Evolutionary conservation across 2,797 vertebrate species (phyloP), one percentile per base, ranked within the genome.

Genomic region (Poecile montanus): DNA sequence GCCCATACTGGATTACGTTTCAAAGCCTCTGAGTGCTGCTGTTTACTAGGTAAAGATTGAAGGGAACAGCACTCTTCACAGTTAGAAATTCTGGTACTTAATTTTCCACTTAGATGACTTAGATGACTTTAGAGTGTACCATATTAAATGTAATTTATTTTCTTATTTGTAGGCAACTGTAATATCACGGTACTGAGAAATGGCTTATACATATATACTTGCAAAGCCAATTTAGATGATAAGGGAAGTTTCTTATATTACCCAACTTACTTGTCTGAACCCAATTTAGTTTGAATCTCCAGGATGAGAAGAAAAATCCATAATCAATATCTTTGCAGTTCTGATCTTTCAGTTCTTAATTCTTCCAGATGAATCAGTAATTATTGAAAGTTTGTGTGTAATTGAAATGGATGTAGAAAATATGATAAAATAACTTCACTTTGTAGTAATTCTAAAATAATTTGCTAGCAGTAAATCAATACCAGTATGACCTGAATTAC

Each of bases 341-440:
- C 44, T 91, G 75, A 57, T 74, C 54, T 86, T 62, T 61, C 25
- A 6, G 48, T 47, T 77, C 34, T 62, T 70, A n/a, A 40, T 9
- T 62, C 44, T 88, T 95, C 44, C 62, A 51, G 82, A 88, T 38
- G 47, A 95, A 36, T 92, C 53, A 89, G 66, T 62, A 92, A 22
- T 50, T 90, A 40, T 11, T 81, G 38, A 92, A 75, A 4, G 8
- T 51, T 70, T 74, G 6, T 62, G 2, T n/a, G 9, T 47, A 91
- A 85, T 51, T 80, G 79, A 81, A 78, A 91, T 68, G 26, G 14
- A 78, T 84, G 14, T 44, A 84, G 68, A 83, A 91, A 94, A 80
- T 70, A 68, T 70, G 30, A 75, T 81, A 74, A 85, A 80, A 23
- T 13, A 73, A 56, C 79, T 72, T 88, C 48, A 75, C 16, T 87